Evolutionary conservation across 53 echinoderm and acorn worm genomes (phyloP).

Genomic region (Paracentrotus lividus): DNA sequence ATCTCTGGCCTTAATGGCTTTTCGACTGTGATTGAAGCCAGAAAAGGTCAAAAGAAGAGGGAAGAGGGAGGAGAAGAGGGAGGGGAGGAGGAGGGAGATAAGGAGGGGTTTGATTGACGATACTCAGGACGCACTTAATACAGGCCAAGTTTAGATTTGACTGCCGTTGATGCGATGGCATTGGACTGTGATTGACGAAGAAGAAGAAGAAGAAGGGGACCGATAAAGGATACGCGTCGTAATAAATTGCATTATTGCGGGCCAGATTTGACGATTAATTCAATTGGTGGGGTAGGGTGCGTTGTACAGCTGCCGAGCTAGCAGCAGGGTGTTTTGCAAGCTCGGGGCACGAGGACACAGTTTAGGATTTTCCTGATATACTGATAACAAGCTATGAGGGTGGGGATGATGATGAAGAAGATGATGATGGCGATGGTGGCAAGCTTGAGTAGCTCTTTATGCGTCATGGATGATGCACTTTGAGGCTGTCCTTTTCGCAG

Average conservation of each 20-base stretch:
- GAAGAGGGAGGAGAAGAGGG: too few species aligned
- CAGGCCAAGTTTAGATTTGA: neutral
- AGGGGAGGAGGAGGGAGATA: too few species aligned
- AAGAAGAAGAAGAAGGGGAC: too few species aligned
- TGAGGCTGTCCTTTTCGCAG: neutral
- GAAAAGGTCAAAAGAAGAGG: too few species aligned
- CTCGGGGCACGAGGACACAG: conserved; percentile 4
- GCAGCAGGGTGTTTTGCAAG: conserved; percentile 54
- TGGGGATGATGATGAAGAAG: neutral
- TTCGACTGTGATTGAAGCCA: too few species aligned
- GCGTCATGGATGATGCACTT: conserved; percentile 3
- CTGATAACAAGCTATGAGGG: neutral
- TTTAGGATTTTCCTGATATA: conserved; percentile 12
- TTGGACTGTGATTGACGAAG: conserved; percentile 14
- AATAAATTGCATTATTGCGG: conserved; percentile 66
- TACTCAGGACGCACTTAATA: neutral
- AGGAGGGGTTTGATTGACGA: neutral
- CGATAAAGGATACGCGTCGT: conserved; percentile 8
- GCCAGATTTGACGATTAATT: conserved; percentile 65
- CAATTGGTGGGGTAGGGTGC: conserved; percentile 47
- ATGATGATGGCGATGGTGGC: neutral
- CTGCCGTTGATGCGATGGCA: conserved; percentile 31
- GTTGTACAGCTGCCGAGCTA: conserved; percentile 52
- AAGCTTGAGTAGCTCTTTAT: neutral
- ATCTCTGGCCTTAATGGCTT: too few species aligned